Evolutionary conservation across 2,888 invertebrate species (phyloP).

Genomic region (Caenorhabditis sp.): DNA sequence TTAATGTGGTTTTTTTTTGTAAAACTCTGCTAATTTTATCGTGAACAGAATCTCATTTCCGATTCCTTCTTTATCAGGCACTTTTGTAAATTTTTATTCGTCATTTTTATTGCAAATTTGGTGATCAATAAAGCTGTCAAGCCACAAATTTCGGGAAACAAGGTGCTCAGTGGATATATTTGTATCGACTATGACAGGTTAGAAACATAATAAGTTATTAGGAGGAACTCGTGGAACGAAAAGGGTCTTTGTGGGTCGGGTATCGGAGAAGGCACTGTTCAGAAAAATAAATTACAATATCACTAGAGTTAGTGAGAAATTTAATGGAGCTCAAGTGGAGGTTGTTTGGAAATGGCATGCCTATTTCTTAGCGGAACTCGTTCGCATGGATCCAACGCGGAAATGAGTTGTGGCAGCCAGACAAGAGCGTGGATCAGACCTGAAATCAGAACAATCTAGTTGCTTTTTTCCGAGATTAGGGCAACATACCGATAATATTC

Average conservation of each 20-base stretch:
- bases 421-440: conserved; percentile 75
- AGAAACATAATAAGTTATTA: conserved; percentile 13
- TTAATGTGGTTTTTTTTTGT: too few species aligned
- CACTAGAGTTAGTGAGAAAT: not conserved
- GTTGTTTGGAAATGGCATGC: conserved; percentile 34
- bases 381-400: conserved; percentile 76
- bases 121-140: conserved; percentile 52
- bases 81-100: not conserved
- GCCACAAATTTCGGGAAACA: conserved; percentile 7
- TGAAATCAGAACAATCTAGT: conserved; percentile 1
- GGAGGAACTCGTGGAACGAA: conserved; percentile 29
- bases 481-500: conserved; percentile 69
- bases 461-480: not conserved
- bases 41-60: not conserved
- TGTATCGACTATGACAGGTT: conserved; percentile 31
- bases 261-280: conserved; percentile 4
- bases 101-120: conserved; percentile 38
- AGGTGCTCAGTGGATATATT: not conserved
- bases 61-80: not conserved
- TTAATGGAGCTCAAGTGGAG: conserved; percentile 34
- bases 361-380: conserved; percentile 72
- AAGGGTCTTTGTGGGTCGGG: conserved; percentile 20
- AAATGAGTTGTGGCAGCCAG: conserved; percentile 78
- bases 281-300: conserved; percentile 17
- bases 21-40: too few species aligned